Base-by-base conservation (phyloP, 2,113 vertebrate genomes). In the Hiodon alosoides region DNA sequence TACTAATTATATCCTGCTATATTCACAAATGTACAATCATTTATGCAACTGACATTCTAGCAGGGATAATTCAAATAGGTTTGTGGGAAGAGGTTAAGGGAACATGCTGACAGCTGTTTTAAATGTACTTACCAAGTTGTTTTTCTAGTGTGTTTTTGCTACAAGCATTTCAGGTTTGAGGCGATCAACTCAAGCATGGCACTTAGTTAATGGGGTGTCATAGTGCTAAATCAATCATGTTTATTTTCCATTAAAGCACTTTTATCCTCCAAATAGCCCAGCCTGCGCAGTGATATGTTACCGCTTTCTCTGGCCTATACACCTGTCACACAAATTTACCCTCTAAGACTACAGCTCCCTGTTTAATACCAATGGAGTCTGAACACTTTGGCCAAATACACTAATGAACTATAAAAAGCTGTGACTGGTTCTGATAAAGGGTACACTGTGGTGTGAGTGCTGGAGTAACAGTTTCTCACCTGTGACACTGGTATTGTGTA, bases 161-260 rank as follows among this genome's bases (percentile, higher is more conserved):
- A 31, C 58, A 68, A 55, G 66, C 51, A 77, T 73, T 74, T 72
- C 50, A 17, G 67, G 67, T 71, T 66, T 51, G 67, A 77, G 71
- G 55, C 31, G 16, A 11, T 66, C 1, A 31, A 71, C 60, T 72
- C 71, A 77, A 67, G 67, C 75, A 59, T 2, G 14, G 47, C 59
- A 48, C 16, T 48, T 59, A 74, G 78, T 77, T 78, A 77, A 77
- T 79, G 65, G 78, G 48, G 47, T 74, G 75, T 79, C 78, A 77
- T 48, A 53, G 75, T 14, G 67, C 71, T 61, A 67, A 77, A 77
- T 77, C 78, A 80, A 77, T 77, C 78, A 67, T 74, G 70, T 78
- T 74, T 31, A 64, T 79, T 77, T 58, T 60, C 67, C 72, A 70
- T 74, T 71, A 74, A 71, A 73, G 67, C 8, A 14, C 48, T 60